These are phyloP conservation scores for Eustalomyia histrio DNA, from an alignment of 2,888 invertebrate species.

Conservation along the genomic window DNA sequence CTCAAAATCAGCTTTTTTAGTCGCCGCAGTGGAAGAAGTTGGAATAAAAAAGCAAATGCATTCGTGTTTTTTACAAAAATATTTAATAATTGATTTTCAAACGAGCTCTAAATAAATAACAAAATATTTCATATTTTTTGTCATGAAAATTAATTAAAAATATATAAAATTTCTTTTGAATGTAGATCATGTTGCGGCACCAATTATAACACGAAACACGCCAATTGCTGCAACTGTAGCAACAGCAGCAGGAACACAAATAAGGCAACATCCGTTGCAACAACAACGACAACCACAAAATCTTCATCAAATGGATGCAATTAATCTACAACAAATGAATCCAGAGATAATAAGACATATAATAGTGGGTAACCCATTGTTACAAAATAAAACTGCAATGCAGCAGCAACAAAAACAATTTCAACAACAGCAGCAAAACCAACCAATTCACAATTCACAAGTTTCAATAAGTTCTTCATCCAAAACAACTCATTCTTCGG, in stretches of 20 bases:
- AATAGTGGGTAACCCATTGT: conserved; percentile 55
- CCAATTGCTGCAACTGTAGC: too few species aligned
- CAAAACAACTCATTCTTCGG: conserved; percentile 56
- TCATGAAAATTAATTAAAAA: neutral
- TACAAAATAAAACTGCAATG: conserved; percentile 48
- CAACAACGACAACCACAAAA: conserved; percentile 45
- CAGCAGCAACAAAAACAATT: too few species aligned
- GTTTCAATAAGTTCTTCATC: conserved; percentile 66
- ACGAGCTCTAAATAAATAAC: too few species aligned
- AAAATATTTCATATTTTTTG: too few species aligned
- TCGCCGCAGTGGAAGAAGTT: too few species aligned
- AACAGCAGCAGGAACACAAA: conserved; percentile 44
- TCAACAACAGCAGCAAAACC: too few species aligned
- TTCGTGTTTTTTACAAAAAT: too few species aligned
- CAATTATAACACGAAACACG: conserved; percentile 62
- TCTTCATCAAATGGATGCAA: conserved; percentile 16
- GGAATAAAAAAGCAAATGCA: too few species aligned
- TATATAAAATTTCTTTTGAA: conserved; percentile 16
- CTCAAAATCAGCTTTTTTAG: too few species aligned
- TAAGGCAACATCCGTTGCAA: too few species aligned
- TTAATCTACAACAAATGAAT: conserved; percentile 47
- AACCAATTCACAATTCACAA: conserved; percentile 54
- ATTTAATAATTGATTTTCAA: too few species aligned
- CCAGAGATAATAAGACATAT: conserved; percentile 65
- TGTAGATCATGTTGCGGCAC: conserved; percentile 63